Evolutionary conservation across 2,888 invertebrate genomes (phyloP).

Genomic region (Dimorphilus gyrociliatus): DNA sequence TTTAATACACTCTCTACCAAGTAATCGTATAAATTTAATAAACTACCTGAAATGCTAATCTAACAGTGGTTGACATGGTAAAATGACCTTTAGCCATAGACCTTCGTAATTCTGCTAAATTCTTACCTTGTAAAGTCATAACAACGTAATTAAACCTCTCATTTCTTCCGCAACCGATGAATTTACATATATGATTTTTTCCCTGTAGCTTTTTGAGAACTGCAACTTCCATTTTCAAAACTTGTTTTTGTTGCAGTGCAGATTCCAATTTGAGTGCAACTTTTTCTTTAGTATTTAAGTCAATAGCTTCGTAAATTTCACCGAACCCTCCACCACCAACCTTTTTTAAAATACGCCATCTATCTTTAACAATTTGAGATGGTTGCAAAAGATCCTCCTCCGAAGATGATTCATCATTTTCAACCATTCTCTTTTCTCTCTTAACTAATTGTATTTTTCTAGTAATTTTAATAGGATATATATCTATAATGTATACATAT

Average conservation of each 20-base stretch:
- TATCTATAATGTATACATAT: no score
- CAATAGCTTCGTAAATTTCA: conserved; percentile 95
- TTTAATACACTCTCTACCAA: no score
- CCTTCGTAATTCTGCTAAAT: conserved; percentile 75
- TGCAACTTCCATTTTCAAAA: conserved; percentile 99
- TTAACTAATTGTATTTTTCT: no score
- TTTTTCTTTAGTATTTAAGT: conserved; percentile 88
- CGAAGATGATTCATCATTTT: no score
- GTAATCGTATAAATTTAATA: no score
- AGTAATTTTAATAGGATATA: no score
- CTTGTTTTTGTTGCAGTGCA: conserved; percentile 92
- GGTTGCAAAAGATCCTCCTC: conserved; percentile 70
- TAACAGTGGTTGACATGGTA: conserved; percentile 78
- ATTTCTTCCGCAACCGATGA: conserved; percentile 91
- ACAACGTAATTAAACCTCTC: conserved; percentile 95
- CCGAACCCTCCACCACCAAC: conserved; percentile 99
- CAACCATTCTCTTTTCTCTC: no score
- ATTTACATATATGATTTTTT: conserved; percentile 86
- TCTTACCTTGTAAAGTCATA: conserved; percentile 89
- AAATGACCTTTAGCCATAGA: conserved; percentile 81
- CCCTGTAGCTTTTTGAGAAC: conserved; percentile 75
- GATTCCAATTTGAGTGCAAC: conserved; percentile 97
- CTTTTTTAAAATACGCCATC: conserved; percentile 96
- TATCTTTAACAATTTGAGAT: conserved; percentile 89
- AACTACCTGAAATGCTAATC: conserved; percentile 87